Evolutionary conservation across 2,113 vertebrate species (phyloP), one percentile per base, ranked within the genome.

Genomic region (Pelobates fuscus): DNA sequence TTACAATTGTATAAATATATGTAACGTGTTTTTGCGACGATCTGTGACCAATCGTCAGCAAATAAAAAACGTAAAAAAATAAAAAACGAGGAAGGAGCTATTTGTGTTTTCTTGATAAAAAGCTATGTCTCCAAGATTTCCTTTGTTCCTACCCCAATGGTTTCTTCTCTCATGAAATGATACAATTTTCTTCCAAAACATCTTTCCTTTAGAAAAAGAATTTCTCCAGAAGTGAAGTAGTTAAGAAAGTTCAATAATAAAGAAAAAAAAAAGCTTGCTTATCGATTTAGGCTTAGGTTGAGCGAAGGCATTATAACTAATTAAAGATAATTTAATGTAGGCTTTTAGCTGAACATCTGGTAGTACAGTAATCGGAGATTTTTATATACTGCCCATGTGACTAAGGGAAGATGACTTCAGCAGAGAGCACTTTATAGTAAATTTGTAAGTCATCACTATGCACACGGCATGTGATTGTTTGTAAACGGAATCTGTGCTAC

Each of bases 341-440:
- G 64, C 72, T 76, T 67, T 76, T 67, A 76, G 63, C 72, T 44
- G 72, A 67, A 76, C 72, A 76, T 76, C 72, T 76, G 72, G 25
- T 11, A 1, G 54, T 76, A 60, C 72, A 60, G 72, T 67, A 75
- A 75, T 43, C 2, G 17, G 64, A 67, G 72, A 76, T 30, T 76
- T 46, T 46, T 67, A 26, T 23, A 29, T 18, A 14, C 52, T 2
- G 61, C n/a, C 30, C 30, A 23, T 46, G 41, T 77, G 73, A 77
- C 72, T 67, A 8, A 49, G 55, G 18, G 43, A 66, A 49, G 63
- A 49, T 77, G 73, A 77, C 66, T 68, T 76, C 73, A 77, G 73
- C 65, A 43, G 8, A 43, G 62, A 1, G 32, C 25, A 67, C 57
- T 61, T 77, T 77, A 77, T 77, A 77, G 73, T 77, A 77, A 68